phyloP scores from a whole-genome alignment of 2,888 invertebrate species.

The Melanotus villosus region DNA sequence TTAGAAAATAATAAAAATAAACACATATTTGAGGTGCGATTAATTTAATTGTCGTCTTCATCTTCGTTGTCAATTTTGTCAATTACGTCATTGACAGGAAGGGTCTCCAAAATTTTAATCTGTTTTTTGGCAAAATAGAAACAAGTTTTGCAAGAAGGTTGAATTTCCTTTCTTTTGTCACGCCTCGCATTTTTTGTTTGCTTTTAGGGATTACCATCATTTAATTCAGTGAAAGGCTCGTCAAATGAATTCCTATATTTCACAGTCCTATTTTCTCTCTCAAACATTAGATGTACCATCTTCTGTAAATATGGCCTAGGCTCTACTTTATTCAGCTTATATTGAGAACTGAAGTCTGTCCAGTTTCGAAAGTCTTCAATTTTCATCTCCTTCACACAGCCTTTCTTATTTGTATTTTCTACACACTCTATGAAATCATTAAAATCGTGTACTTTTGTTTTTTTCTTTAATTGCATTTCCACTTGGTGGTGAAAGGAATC shows the following conservation, averaged over 20 bases:
- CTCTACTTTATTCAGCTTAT: too few species aligned
- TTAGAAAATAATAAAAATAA: too few species aligned
- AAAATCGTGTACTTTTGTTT: not conserved
- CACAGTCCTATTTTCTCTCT: too few species aligned
- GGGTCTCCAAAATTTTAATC: constrained; percentile 4
- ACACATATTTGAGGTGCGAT: not conserved
- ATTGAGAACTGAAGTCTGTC: too few species aligned
- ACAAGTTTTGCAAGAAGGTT: not conserved
- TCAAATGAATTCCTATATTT: too few species aligned
- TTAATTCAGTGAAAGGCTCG: too few species aligned
- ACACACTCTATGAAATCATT: not conserved
- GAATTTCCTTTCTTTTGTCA: not conserved
- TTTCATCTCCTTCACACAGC: too few species aligned
- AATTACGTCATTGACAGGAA: not conserved
- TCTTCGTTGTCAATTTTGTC: not conserved
- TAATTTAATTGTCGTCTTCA: not conserved
- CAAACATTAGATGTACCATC: too few species aligned
- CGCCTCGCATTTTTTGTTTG: not conserved
- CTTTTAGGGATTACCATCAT: not conserved
- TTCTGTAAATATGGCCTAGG: too few species aligned
- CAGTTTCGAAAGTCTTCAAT: too few species aligned
- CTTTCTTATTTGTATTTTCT: not conserved
- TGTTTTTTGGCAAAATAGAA: constrained; percentile 4
- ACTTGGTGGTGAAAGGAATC: too few species aligned
- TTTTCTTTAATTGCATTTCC: too few species aligned